Conservation (phyloP, 2,113 vertebrate genomes). For the Deroptyus accipitrinus region DNA sequence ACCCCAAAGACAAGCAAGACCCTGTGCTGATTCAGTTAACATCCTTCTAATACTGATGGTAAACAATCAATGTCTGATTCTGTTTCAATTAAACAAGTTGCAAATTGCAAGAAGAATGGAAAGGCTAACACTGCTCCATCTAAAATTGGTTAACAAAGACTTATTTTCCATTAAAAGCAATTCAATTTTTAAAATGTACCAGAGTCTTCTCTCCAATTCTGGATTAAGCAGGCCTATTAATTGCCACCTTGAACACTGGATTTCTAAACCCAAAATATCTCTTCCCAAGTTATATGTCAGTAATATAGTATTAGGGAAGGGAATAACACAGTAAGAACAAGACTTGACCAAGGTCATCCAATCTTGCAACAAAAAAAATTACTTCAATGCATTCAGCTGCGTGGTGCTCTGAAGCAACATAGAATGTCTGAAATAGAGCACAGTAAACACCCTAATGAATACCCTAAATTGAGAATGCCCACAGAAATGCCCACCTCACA, state of each 20-base stretch:
- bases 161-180: slow-evolving; percentile 15
- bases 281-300: background rate
- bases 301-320: slow-evolving; percentile 15
- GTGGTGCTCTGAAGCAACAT: background rate
- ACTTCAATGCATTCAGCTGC: background rate
- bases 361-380: background rate
- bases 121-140: background rate
- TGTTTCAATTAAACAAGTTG: background rate
- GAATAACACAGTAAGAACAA: slow-evolving; percentile 9
- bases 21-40: background rate
- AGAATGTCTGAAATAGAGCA: background rate
- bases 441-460: background rate
- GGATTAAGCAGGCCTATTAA: background rate
- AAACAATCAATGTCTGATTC: background rate
- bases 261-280: slow-evolving; percentile 50
- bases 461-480: background rate
- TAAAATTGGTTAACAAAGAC: background rate
- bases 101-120: background rate
- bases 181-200: background rate
- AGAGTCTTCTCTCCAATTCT: background rate
- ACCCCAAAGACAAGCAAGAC: background rate
- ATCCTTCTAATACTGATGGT: background rate
- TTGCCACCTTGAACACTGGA: background rate
- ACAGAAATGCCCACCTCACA: background rate
- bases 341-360: slow-evolving; percentile 32